A percentile compares a stretch with the other conserved stretches of the same genome.
Evolutionary conservation across 2,113 vertebrate species (phyloP).

Genomic region (Cynopterus brachyotis): DNA sequence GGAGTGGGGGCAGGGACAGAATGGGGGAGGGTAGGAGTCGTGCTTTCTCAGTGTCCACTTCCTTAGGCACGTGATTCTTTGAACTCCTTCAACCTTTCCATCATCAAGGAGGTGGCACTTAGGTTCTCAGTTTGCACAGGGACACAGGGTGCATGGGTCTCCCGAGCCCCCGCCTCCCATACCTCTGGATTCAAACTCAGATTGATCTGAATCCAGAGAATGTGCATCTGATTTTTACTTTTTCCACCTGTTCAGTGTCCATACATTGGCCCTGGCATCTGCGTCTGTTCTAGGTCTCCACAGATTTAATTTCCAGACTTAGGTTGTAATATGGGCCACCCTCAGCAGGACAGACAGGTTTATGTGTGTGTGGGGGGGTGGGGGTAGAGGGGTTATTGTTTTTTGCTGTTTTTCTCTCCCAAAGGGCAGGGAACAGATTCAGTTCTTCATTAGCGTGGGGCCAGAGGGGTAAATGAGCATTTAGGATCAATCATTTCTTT

Average conservation of each 20-base stretch:
- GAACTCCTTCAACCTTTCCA: neutral
- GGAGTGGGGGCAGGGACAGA: neutral
- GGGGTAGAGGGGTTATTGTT: too few species aligned
- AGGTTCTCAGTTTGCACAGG: neutral
- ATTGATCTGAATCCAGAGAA: neutral
- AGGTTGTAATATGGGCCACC: neutral
- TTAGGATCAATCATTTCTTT: neutral
- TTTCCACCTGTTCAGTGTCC: neutral
- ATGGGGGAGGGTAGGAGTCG: neutral
- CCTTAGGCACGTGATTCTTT: neutral
- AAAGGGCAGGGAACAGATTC: neutral
- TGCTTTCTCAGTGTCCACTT: neutral
- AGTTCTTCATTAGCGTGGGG: neutral
- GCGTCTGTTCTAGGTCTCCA: neutral
- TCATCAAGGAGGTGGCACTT: neutral
- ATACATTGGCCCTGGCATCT: neutral
- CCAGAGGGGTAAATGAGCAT: too few species aligned
- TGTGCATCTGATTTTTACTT: neutral
- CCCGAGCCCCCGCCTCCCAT: neutral
- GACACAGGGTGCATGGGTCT: neutral
- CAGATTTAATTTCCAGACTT: neutral
- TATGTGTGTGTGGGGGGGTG: neutral
- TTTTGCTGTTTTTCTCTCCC: neutral
- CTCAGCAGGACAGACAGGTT: neutral
- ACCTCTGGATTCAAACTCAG: neutral